These are phyloP conservation scores for Spongilla lacustris DNA, from an alignment of 37 sponge, comb jelly and placozoan genomes.

Conservation along the genomic window DNA sequence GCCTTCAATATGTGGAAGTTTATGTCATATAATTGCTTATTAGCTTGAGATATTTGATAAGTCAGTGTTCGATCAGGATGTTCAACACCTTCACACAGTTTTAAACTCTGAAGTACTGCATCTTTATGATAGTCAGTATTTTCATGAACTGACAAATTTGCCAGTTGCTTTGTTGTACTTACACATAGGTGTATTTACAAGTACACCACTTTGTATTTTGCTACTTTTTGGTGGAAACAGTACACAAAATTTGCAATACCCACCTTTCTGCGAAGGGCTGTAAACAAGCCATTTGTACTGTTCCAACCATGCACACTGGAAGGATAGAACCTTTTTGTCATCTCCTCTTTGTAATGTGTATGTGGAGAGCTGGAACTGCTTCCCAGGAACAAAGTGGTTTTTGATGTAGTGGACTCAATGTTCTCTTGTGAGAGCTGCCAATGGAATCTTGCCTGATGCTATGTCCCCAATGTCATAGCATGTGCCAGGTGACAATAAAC, in stretches of 20 bases:
- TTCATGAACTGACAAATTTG: no score
- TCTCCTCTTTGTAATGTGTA: no score
- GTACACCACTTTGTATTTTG: constrained; percentile 22
- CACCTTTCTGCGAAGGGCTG: constrained; percentile 37
- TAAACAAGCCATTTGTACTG: constrained; percentile 22
- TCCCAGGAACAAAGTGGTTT: neutral
- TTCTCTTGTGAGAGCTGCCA: neutral
- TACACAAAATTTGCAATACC: constrained; percentile 45
- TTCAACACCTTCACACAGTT: neutral
- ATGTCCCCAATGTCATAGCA: neutral
- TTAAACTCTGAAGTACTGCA: neutral
- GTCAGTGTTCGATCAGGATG: constrained; percentile 3
- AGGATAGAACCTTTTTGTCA: neutral
- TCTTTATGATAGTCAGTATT: neutral
- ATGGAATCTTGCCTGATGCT: neutral
- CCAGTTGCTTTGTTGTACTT: constrained; percentile 30
- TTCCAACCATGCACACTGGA: constrained; percentile 27
- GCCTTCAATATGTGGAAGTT: constrained; percentile 33
- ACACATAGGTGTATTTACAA: constrained; percentile 33
- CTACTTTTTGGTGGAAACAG: constrained; percentile 26
- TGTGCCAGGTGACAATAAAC: no score
- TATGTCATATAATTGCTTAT: neutral
- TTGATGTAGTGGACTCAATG: neutral
- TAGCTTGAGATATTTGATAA: neutral
- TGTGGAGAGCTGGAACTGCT: no score